phyloP scores from a whole-genome alignment of 2,113 vertebrate species.

The Chitala chitala region DNA sequence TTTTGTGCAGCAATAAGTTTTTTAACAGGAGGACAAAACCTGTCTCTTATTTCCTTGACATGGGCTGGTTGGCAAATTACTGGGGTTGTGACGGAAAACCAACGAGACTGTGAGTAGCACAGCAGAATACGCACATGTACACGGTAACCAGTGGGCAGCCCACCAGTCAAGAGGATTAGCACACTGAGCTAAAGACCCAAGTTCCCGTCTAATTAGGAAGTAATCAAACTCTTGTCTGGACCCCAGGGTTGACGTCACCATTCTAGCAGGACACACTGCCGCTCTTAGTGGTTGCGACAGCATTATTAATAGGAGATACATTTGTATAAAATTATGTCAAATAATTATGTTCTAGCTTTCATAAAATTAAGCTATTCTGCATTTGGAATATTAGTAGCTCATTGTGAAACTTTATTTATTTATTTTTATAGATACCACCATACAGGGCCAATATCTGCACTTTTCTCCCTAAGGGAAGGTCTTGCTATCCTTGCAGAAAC shows the following conservation, averaged over 20 bases:
- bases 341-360: too few relatives aligned
- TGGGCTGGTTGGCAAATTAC: slow-evolving; percentile 73
- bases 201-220: too few relatives aligned
- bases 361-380: background rate
- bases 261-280: too few relatives aligned
- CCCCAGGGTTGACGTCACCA: too few relatives aligned
- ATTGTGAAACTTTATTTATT: slow-evolving; percentile 5
- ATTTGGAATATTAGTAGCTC: background rate
- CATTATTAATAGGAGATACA: background rate
- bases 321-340: too few relatives aligned
- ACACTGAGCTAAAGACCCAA: too few relatives aligned
- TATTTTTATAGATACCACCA: slow-evolving; percentile 79
- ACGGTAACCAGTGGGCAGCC: too few relatives aligned
- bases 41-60: slow-evolving; percentile 77
- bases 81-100: slow-evolving; percentile 80
- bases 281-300: too few relatives aligned
- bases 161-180: too few relatives aligned
- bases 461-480: slow-evolving; percentile 81
- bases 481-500: slow-evolving; percentile 75
- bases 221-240: too few relatives aligned
- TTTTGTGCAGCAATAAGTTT: slow-evolving; percentile 73
- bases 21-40: slow-evolving; percentile 80
- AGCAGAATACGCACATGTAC: background rate
- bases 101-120: slow-evolving; percentile 68
- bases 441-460: slow-evolving; percentile 72